Evolutionary conservation across 2,113 vertebrate species (phyloP).

Genomic region (Noctilio leporinus): DNA sequence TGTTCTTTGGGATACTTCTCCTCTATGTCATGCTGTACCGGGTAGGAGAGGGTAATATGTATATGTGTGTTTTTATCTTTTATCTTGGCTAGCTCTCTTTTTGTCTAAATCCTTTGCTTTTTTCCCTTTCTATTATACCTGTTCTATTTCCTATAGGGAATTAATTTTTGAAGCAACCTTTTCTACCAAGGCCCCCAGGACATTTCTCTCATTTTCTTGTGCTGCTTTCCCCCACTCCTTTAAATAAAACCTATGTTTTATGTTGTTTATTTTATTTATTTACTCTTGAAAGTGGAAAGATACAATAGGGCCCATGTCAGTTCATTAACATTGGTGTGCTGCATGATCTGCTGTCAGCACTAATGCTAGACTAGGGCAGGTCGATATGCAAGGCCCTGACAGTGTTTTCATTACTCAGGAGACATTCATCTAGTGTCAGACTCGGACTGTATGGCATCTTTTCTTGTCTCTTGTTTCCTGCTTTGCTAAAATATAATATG

Average conservation of each 20-base stretch:
- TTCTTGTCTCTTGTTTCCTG: not conserved
- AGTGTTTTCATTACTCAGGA: not conserved
- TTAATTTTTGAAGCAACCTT: not conserved
- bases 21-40: not conserved
- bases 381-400: not conserved
- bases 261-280: not conserved
- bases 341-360: not conserved
- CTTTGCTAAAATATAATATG: not conserved
- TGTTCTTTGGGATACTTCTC: not conserved
- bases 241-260: not conserved
- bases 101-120: not conserved
- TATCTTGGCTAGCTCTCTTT: not conserved
- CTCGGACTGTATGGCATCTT: not conserved
- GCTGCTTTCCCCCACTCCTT: not conserved
- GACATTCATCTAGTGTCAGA: not conserved
- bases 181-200: not conserved
- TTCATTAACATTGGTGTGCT: not conserved
- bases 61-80: not conserved
- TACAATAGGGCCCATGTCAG: not conserved
- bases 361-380: not conserved
- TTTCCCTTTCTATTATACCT: not conserved
- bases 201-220: not conserved
- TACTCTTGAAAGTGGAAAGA: not conserved
- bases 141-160: not conserved
- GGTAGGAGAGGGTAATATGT: not conserved